Conservation (phyloP, 1,140 invertebrate species). For the Trachymyrmex cornetzi region DNA sequence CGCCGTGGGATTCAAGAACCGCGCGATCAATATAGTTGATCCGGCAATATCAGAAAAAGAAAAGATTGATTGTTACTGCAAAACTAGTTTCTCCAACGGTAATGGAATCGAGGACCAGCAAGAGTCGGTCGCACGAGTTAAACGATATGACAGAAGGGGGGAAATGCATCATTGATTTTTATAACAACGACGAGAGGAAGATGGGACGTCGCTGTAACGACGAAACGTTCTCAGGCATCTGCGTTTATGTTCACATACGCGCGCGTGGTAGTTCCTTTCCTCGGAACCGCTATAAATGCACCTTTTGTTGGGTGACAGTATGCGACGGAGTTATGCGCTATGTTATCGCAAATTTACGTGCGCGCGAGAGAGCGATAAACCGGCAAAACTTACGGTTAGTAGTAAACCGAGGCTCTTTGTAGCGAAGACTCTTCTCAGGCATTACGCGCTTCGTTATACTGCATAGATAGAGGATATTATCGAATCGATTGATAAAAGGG, state of each 20-base stretch:
- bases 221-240: neutral
- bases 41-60: constrained; percentile 6
- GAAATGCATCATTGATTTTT: constrained; percentile 64
- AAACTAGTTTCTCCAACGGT: constrained; percentile 73
- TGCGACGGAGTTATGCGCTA: constrained; percentile 48
- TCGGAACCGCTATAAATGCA: constrained; percentile 40
- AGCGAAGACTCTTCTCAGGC: neutral
- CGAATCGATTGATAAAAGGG: constrained; percentile 37
- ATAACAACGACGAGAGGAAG: constrained; percentile 32
- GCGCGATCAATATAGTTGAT: neutral
- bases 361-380: constrained; percentile 47
- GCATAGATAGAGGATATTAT: constrained; percentile 16
- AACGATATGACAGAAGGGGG: constrained; percentile 72
- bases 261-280: neutral
- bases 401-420: constrained; percentile 52
- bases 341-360: constrained; percentile 51
- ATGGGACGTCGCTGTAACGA: neutral
- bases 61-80: constrained; percentile 30
- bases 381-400: constrained; percentile 18
- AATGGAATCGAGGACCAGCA: constrained; percentile 81
- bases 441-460: neutral
- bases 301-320: constrained; percentile 62
- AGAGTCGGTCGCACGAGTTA: constrained; percentile 72
- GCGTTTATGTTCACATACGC: constrained; percentile 13
- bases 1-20: neutral